Conservation (phyloP, 92 coral and sea anemone genomes). For the Parazoanthus darwini region DNA sequence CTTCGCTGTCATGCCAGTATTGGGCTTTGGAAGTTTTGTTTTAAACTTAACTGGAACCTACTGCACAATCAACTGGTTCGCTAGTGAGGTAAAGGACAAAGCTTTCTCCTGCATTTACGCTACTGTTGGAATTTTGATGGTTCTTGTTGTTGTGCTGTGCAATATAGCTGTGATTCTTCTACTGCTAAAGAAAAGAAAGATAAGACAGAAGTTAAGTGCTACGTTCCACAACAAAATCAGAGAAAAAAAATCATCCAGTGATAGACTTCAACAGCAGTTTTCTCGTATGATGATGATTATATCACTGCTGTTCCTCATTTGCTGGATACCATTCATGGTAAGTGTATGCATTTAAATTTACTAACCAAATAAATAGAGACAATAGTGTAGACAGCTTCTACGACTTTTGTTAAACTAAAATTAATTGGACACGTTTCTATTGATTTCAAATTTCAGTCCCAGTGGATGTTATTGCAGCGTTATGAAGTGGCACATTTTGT, state of each 20-base stretch:
- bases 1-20: constrained; percentile 66
- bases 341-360: not conserved
- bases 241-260: not conserved
- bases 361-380: not conserved
- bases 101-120: constrained; percentile 71
- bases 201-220: constrained; percentile 10
- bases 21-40: constrained; percentile 78
- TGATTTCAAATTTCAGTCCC: too few relatives aligned
- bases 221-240: not conserved
- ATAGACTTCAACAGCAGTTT: constrained; percentile 38
- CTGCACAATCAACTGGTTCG: constrained; percentile 79
- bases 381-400: too few relatives aligned
- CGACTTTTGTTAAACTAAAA: not conserved
- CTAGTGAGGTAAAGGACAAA: constrained; percentile 48
- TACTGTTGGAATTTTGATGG: constrained; percentile 61
- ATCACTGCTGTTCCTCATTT: constrained; percentile 24
- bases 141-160: constrained; percentile 55
- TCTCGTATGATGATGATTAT: constrained; percentile 37
- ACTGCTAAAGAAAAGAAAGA: constrained; percentile 27
- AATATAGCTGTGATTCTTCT: constrained; percentile 59
- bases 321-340: constrained; percentile 43
- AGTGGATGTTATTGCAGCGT: not conserved
- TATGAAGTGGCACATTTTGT: not conserved
- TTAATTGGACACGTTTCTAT: not conserved
- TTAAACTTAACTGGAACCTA: constrained; percentile 67